These are phyloP conservation scores for Florisuga fusca DNA, from an alignment of 2,797 vertebrate genomes.

Conservation along the genomic window DNA sequence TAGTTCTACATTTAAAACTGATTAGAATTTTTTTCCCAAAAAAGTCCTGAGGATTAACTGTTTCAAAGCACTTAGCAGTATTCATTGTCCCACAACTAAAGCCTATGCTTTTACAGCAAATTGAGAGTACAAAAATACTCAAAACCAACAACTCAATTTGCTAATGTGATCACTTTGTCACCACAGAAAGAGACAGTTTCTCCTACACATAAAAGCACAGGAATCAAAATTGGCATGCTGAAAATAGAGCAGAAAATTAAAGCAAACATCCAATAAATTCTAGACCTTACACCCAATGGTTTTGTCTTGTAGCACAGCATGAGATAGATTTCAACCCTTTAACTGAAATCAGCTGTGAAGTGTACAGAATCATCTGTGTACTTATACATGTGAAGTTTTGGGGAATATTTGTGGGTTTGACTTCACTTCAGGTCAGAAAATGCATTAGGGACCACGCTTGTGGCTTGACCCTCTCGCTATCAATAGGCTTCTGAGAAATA, in stretches of 20 bases:
- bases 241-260: constrained; percentile 45
- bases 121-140: background rate
- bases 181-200: background rate
- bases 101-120: background rate
- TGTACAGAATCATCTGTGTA: background rate
- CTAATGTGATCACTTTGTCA: background rate
- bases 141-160: background rate
- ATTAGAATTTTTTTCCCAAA: background rate
- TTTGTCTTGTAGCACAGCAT: constrained; percentile 29
- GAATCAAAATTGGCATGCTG: background rate
- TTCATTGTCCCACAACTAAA: background rate
- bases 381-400: constrained; percentile 4
- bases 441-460: background rate
- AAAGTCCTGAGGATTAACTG: background rate
- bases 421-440: constrained; percentile 35
- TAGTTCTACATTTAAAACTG: background rate
- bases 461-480: constrained; percentile 28
- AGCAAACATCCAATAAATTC: constrained; percentile 19
- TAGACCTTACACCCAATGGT: background rate
- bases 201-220: background rate
- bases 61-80: background rate
- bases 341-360: constrained; percentile 36
- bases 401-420: background rate
- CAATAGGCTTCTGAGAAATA: constrained; percentile 37
- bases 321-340: constrained; percentile 15